Evolutionary conservation across 1,140 invertebrate species (phyloP), one percentile per base, ranked within the genome.

Genomic region (Eumaeus atala): DNA sequence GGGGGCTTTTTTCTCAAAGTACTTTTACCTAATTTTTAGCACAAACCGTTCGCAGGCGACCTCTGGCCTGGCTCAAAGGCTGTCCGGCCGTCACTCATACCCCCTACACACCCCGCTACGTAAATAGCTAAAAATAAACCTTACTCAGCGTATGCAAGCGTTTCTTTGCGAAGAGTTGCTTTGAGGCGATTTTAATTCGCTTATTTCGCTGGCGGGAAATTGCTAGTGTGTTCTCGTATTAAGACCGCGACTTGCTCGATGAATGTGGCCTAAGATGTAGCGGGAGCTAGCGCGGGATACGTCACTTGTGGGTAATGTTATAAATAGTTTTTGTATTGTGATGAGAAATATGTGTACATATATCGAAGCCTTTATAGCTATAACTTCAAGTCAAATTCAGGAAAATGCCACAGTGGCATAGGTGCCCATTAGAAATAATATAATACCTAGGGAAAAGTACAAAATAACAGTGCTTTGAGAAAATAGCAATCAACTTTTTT

Each of bases 161-260:
- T 78, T 83, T 80, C 79, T 83, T 83, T 83, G 68, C 74, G 60
- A 67, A 55, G 66, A 68, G 64, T 76, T 69, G 72, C 79, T 83
- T 83, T 83, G 79, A 83, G 75, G 70, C 70, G 69, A 74, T 77
- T 80, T 80, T 83, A 83, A 83, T 83, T 80, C 75, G 75, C 70
- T 83, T 83, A 83, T 78, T 78, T 77, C 69, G 71, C 67, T 74
- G 59, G 64, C 64, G 71, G 69, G 67, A 72, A 78, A 74, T 77
- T 72, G 72, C 70, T 74, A 75, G 71, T 75, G 67, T 79, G 72
- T 75, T 78, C 59, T 70, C 61, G 67, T 72, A 80, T 76, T 74
- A 77, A 75, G 65, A 64, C 21, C 21, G 21, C 21, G 6, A 2
- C 2, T 28, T 28, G 2, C 21, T 28, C 6, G 21, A 28, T 28